Evolutionary conservation across 2,113 vertebrate species (phyloP), one percentile per base, ranked within the genome.

Genomic region (Scortum barcoo): DNA sequence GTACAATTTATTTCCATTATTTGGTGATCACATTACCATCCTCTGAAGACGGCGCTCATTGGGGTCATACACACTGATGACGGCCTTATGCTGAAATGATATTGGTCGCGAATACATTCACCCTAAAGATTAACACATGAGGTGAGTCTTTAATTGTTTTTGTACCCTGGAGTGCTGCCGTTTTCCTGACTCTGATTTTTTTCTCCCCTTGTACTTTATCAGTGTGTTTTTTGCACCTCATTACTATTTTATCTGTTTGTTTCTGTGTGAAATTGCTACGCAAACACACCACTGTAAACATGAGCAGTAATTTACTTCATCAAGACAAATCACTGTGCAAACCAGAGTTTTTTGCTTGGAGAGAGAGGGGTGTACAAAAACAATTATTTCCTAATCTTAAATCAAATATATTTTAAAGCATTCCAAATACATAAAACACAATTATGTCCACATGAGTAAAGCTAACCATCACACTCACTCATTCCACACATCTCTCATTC

Each of bases 271-370:
- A 36, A 53, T 33, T 38, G 42, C 50, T 22, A 19, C 20, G 7
- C 60, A 65, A 72, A 60, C 7, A 57, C 65, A 68, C 11, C 30
- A 38, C 16, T 0, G 26, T 51, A 2, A 72, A 33, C 46, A 56
- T 20, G 22, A 60, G 57, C 61, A 16, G 5, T 38, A 51, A 51
- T n/a, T 76, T 19, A 33, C 42, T 28, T 73, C 28, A 75, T 79
- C 44, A 57, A 65, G 77, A 70, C 30, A 53, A 57, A 75, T 40
- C 38, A 11, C 61, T n/a, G 36, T 20, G 38, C 14, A 48, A 75
- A 42, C 33, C 50, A 3, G n/a, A 3, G 62, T 57, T 38, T 57
- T 38, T 22, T 22, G 9, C 26, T 72, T 0, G 2, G 33, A 60
- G 24, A 28, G 28, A 19, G 26, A 42, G 10, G 20, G 38, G 48